Evolutionary conservation across 2,797 vertebrate species (phyloP).

Genomic region (Takifugu ocellatus): DNA sequence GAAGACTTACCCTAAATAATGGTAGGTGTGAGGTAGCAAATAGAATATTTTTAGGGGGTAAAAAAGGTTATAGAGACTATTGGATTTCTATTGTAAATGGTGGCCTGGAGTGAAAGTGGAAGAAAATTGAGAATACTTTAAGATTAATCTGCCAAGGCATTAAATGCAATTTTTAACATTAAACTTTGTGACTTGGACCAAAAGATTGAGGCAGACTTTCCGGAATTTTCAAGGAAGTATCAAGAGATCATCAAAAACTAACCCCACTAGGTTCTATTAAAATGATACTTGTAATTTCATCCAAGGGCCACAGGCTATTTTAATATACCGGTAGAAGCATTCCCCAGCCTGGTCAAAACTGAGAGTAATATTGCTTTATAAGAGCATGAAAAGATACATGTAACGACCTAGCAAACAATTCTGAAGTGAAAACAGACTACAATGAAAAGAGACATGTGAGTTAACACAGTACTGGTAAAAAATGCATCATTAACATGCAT

Average conservation of each 20-base stretch:
- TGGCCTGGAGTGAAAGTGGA: not conserved
- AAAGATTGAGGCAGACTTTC: constrained; percentile 5
- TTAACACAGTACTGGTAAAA: constrained; percentile 38
- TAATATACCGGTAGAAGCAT: constrained; percentile 5
- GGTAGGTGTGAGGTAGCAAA: not conserved
- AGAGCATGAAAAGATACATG: constrained; percentile 6
- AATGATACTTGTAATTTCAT: constrained; percentile 14
- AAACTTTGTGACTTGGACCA: not conserved
- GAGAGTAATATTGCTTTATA: not conserved
- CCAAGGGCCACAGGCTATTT: constrained; percentile 12
- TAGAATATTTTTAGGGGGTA: not conserved
- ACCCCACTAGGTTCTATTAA: constrained; percentile 23
- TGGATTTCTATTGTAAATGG: no score
- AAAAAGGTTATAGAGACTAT: no score
- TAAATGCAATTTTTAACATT: not conserved
- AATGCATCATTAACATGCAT: constrained; percentile 31
- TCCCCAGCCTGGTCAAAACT: not conserved
- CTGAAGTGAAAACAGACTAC: constrained; percentile 36
- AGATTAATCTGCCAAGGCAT: not conserved
- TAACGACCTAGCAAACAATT: constrained; percentile 16
- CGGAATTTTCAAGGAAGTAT: constrained; percentile 21
- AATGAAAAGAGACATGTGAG: constrained; percentile 17
- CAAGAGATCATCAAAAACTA: not conserved
- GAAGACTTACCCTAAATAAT: constrained; percentile 6
- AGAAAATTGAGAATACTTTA: not conserved